phyloP scores from a whole-genome alignment of 2,113 vertebrate species.

The Cochlearius cochlearius region DNA sequence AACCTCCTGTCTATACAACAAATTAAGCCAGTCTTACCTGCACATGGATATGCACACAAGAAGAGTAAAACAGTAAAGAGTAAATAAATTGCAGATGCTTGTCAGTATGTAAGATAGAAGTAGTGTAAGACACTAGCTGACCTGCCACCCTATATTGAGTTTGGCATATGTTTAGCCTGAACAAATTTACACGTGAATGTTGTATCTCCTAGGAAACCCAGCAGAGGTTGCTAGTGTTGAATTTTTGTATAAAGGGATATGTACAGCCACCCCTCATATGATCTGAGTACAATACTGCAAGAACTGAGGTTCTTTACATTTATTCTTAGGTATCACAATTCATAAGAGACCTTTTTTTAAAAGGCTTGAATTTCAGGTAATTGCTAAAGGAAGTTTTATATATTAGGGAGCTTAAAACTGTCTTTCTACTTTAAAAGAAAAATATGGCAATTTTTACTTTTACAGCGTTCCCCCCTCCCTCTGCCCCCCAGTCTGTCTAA shows the following conservation, averaged over 20 bases:
- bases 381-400: background rate
- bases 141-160: background rate
- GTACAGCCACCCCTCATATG: background rate
- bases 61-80: background rate
- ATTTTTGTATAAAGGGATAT: background rate
- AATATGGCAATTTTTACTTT: background rate
- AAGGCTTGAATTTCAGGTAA: background rate
- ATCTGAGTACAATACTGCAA: background rate
- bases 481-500: background rate
- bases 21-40: background rate
- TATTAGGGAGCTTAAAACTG: background rate
- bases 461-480: background rate
- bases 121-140: background rate
- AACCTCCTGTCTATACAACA: background rate
- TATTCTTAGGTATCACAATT: background rate
- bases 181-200: accelerated
- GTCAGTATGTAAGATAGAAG: background rate
- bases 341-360: background rate
- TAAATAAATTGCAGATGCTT: background rate
- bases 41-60: background rate
- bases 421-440: background rate
- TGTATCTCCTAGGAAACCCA: background rate
- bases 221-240: background rate
- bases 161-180: background rate
- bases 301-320: background rate